Evolutionary conservation across 2,888 invertebrate species (phyloP).

Genomic region (Oxyscelio sp.): DNA sequence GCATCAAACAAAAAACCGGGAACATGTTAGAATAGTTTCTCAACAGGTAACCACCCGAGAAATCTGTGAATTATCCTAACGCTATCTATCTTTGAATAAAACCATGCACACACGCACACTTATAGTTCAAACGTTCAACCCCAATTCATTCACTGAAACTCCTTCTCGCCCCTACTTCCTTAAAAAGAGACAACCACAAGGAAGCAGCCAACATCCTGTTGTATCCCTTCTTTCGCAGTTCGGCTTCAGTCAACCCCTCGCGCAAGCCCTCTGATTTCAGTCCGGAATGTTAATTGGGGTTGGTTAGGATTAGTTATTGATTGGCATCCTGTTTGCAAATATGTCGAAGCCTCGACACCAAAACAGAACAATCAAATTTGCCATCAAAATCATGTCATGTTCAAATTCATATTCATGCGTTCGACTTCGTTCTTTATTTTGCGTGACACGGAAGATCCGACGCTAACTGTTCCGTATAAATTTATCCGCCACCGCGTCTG

Average conservation of each 20-base stretch:
- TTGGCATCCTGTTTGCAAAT: constrained; percentile 64
- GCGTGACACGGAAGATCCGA: not conserved
- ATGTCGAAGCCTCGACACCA: constrained; percentile 50
- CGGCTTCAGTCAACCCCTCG: constrained; percentile 33
- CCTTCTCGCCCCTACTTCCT: not conserved
- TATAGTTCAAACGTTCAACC: not conserved
- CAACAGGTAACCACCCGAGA: too few species aligned
- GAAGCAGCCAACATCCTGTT: constrained; percentile 45
- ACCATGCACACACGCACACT: too few species aligned
- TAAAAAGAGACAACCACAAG: constrained; percentile 21
- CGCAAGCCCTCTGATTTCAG: constrained; percentile 50
- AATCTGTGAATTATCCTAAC: too few species aligned
- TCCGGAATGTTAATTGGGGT: constrained; percentile 67
- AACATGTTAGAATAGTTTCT: too few species aligned
- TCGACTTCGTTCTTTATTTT: constrained; percentile 9
- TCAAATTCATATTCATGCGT: constrained; percentile 29
- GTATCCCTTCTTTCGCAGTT: constrained; percentile 55
- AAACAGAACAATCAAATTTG: constrained; percentile 38
- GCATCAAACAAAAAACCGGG: too few species aligned
- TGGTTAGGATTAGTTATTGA: constrained; percentile 65
- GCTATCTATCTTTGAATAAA: not conserved
- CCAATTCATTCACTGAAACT: not conserved
- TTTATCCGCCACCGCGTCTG: constrained; percentile 44
- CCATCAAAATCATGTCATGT: not conserved
- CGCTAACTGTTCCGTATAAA: constrained; percentile 41